Evolutionary conservation across 2,797 vertebrate species (phyloP).

Genomic region (Cyprinodon diabolis): DNA sequence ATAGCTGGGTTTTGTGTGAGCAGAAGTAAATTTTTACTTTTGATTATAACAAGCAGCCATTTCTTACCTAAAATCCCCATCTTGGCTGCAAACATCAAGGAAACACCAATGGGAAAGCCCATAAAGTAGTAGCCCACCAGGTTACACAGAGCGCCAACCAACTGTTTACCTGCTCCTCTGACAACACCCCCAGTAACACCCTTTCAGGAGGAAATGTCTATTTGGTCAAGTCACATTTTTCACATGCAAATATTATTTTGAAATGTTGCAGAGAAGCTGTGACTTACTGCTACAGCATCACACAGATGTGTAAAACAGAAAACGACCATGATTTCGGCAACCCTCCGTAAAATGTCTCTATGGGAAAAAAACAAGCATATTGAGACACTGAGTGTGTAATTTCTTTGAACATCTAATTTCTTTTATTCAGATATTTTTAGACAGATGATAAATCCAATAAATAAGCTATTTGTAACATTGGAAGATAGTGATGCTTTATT

Average conservation of each 20-base stretch:
- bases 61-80: constrained; percentile 87
- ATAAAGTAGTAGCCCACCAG: constrained; percentile 86
- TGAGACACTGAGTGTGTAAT: not conserved
- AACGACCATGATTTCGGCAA: constrained; percentile 80
- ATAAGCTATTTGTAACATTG: not conserved
- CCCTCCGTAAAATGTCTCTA: constrained; percentile 85
- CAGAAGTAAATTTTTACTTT: not conserved
- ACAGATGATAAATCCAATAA: not conserved
- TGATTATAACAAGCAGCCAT: not conserved
- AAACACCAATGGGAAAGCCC: constrained; percentile 86
- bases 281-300: constrained; percentile 85
- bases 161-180: constrained; percentile 88
- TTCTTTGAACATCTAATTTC: not conserved
- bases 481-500: not conserved
- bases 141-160: constrained; percentile 87
- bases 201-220: constrained; percentile 61
- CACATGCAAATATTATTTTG: not conserved
- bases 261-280: not conserved
- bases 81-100: constrained; percentile 87
- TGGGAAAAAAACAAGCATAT: not conserved
- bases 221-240: not conserved
- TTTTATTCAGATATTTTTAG: not conserved
- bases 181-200: constrained; percentile 85
- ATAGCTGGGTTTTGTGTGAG: not conserved
- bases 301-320: constrained; percentile 81